Evolutionary conservation across 2,797 vertebrate genomes (phyloP).

Genomic region (Chaetophractus vellerosus): DNA sequence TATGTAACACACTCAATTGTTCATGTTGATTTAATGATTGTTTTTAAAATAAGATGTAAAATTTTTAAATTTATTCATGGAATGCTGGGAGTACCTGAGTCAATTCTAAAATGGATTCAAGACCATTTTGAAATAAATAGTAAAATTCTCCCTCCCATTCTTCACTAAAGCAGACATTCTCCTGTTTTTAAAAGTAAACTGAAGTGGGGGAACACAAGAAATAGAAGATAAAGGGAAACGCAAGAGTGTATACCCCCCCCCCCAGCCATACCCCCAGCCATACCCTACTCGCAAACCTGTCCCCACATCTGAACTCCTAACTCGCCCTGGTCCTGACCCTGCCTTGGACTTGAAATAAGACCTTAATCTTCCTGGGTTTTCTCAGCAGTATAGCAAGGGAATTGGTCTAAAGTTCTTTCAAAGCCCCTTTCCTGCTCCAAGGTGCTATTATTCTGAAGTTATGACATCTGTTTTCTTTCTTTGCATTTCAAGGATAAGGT

Average conservation of each 20-base stretch:
- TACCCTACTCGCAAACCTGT: neutral
- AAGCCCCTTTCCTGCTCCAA: neutral
- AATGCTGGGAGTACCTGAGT: neutral
- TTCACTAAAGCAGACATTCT: constrained; percentile 4
- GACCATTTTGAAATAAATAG: neutral
- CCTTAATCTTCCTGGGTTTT: neutral
- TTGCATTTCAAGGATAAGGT: constrained; percentile 32
- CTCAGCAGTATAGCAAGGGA: neutral
- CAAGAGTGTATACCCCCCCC: neutral
- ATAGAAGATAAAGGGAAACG: neutral
- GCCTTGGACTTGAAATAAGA: constrained; percentile 11
- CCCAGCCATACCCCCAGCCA: no score
- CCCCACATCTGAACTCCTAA: neutral
- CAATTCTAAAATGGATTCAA: constrained; percentile 36
- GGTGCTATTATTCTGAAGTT: neutral
- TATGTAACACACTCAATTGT: neutral
- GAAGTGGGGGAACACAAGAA: neutral
- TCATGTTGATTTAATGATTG: neutral
- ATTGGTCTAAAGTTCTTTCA: neutral
- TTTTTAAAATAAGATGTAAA: constrained; percentile 1
- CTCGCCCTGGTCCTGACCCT: neutral
- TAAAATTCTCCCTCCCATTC: neutral
- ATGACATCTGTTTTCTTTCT: constrained; percentile 20
- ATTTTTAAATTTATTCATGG: neutral
- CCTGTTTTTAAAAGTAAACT: neutral